Conservation (phyloP, 2,113 vertebrate species). For the Heterotilapia buettikoferi region DNA sequence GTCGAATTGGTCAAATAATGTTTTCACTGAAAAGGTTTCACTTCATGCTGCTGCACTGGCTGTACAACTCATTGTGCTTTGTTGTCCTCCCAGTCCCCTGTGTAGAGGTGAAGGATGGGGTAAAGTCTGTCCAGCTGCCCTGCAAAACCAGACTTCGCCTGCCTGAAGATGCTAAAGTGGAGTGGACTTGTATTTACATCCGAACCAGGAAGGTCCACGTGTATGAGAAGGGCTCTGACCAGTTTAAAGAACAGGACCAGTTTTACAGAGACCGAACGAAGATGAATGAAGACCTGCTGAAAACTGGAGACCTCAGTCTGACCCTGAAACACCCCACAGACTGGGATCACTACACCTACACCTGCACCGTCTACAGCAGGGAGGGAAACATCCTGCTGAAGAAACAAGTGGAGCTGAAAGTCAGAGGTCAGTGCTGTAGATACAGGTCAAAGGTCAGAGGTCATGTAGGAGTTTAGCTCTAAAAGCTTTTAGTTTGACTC, state of each 20-base stretch:
- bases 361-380: not conserved
- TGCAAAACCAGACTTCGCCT: rapidly evolving
- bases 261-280: rapidly evolving
- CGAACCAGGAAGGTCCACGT: not conserved
- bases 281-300: not conserved
- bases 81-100: not conserved
- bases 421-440: not conserved
- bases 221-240: not conserved
- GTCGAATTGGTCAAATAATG: not conserved
- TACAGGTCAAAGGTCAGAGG: not conserved
- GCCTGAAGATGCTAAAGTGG: not conserved
- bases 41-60: not conserved
- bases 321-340: not conserved
- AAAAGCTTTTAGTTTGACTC: not conserved
- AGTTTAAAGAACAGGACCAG: rapidly evolving
- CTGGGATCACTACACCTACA: not conserved
- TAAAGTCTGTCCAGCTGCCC: not conserved
- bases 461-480: not conserved
- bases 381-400: not conserved
- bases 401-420: not conserved
- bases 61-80: not conserved
- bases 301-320: not conserved
- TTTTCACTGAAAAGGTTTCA: not conserved
- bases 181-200: not conserved
- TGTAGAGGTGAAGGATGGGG: rapidly evolving